Percentiles rank a stretch among this genome's conserved stretches.
phyloP scores from a whole-genome alignment of 2,113 vertebrate genomes.

The Diglossa brunneiventris region DNA sequence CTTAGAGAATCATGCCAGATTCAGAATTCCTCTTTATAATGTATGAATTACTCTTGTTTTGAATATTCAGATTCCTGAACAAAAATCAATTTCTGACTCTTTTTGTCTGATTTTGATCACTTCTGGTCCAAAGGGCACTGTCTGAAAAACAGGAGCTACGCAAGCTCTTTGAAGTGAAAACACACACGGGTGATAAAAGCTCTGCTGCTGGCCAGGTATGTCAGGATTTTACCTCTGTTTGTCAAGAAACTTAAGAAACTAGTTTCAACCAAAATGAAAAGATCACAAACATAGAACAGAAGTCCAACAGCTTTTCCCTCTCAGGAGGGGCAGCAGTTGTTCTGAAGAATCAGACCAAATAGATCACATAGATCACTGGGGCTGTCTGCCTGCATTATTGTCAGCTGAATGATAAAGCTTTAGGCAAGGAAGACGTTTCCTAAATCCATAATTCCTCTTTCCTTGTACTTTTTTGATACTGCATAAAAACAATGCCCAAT shows the following conservation, averaged over 20 bases:
- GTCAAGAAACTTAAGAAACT: background rate
- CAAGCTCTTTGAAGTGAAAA: background rate
- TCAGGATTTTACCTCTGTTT: background rate
- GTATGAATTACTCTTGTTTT: background rate
- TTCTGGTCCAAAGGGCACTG: background rate
- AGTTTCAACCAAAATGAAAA: background rate
- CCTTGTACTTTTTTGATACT: background rate
- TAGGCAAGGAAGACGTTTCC: background rate
- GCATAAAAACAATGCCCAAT: background rate
- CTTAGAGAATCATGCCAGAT: background rate
- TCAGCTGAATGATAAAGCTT: background rate
- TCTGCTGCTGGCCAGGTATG: rapidly evolving
- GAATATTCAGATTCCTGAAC: background rate
- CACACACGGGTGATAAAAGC: background rate
- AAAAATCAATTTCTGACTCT: background rate
- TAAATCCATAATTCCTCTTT: background rate
- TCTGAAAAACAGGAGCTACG: background rate
- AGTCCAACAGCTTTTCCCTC: background rate
- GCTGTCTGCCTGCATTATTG: background rate
- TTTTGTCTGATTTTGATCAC: background rate
- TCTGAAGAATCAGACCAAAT: background rate
- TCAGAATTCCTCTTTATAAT: background rate
- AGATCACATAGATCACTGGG: background rate
- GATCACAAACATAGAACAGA: background rate
- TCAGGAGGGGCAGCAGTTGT: background rate